Evolutionary conservation across 2,113 vertebrate species (phyloP), one percentile per base, ranked within the genome.

Genomic region (Podarcis raffonei): DNA sequence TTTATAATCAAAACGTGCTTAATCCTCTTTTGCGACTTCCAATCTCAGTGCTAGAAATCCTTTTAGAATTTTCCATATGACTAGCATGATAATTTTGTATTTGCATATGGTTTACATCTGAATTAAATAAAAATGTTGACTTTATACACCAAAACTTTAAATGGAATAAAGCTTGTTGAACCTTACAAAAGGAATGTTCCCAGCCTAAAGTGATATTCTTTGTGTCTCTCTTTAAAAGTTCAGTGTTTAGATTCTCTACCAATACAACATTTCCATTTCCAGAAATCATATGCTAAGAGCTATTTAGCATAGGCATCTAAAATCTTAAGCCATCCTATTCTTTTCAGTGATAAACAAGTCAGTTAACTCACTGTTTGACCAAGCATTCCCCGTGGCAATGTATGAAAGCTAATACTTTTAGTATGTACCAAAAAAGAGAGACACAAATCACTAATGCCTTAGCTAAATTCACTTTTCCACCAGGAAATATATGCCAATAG

Each of bases 21-120:
- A 95, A 94, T 94, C 83, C 48, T 93, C 76, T 89, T 94, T 83
- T 6, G 18, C 6, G 78, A 35, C 65, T 94, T 81, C 82, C 39
- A 92, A 89, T 81, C 85, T 91, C 39, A 90, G 30, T 90, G 84
- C 5, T 20, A 83, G 66, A 90, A 93, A 92, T 92, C 1, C 22
- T 94, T 90, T 88, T 37, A 13, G 83, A 88, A 84, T 83, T 76
- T 89, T 87, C 89, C 57, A 8, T 90, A 85, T 80, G 48, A 92
- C 37, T 94, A 79, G 22, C n/a, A 88, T 25, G 30, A 85, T 92
- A 94, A 90, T 37, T 6, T 0, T 82, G 66, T 88, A 84, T 93
- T 93, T 92, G 69, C 84, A 91, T 91, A 86, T 3, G 3, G 53
- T 88, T 94, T 91, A 83, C 71, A 88, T 87, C 83, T 78, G 9